Conservation (phyloP, 2,113 vertebrate genomes). For the Calonectris borealis region DNA sequence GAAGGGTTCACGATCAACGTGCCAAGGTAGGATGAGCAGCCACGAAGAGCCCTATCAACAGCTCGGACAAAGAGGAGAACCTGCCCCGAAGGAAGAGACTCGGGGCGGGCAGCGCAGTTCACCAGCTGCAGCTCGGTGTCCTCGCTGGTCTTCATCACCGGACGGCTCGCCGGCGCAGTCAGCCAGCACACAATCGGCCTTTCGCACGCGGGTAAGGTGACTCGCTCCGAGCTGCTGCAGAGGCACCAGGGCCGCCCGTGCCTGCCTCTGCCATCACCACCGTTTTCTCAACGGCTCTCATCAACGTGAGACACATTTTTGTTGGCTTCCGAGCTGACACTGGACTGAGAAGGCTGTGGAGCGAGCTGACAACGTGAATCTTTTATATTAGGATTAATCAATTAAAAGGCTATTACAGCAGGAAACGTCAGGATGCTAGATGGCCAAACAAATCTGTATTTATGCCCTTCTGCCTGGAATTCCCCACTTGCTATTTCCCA, state of each 20-base stretch:
- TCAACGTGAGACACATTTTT: not conserved
- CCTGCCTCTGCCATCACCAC: not conserved
- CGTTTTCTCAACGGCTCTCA: not conserved
- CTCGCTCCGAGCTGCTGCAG: not conserved
- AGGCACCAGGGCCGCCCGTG: not conserved
- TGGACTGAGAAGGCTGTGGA: not conserved
- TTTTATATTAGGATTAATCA: not conserved
- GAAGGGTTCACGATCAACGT: rapidly evolving
- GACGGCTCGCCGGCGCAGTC: not conserved
- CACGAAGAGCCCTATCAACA: not conserved
- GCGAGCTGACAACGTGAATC: not conserved
- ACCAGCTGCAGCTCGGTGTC: not conserved
- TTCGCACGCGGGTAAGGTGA: not conserved
- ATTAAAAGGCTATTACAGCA: not conserved
- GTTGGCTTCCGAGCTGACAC: not conserved
- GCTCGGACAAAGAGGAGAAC: not conserved
- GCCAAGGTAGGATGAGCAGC: not conserved
- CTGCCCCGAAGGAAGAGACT: not conserved
- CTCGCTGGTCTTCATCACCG: not conserved
- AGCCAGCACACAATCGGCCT: too few relatives aligned
- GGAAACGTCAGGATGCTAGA: not conserved
- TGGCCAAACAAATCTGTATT: not conserved
- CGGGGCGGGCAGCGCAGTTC: rapidly evolving
- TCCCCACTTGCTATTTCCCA: not conserved
- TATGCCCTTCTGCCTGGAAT: slow-evolving; percentile 2